Base-by-base conservation (phyloP, 2,888 invertebrate genomes). In the Bedellia somnulentella region DNA sequence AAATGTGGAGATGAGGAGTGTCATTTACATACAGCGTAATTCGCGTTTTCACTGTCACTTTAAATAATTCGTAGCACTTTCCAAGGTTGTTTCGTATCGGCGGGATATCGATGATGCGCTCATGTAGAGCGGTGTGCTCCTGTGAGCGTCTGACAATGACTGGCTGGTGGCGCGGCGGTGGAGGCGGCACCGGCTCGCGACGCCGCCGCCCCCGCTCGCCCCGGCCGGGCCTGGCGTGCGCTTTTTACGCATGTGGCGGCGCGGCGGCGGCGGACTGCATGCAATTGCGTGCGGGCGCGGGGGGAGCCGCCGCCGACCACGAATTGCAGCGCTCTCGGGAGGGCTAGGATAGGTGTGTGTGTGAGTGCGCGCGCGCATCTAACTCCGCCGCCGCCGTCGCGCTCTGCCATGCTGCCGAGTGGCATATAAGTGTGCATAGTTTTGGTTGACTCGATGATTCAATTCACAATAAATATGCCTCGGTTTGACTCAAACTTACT, bases 231-330 rank as follows among this genome's bases (percentile, higher is more conserved):
- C 63, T 59, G 57, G 66, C 67, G 66, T 75, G 75, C 75, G 75
- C 71, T 73, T 73, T 73, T 71, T 73, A 71, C 71, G 71, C 73
- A 70, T 63, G 59, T 59, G 59, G 52, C 57, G 57, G 57, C 54
- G 49, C 59, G 10, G 53, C 52, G 52, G 52, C 53, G 42, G 24
- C 17, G 24, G 62, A 67, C 67, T 68, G 71, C 71, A 73, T 71
- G 73, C 71, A 73, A 75, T 73, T 73, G 73, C 70, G 37, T 37
- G 35, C 35, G 36, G 35, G 31, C 43, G 53, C 47, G 53, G 47
- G 52, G 43, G 39, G 52, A 45, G 35, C 38, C 34, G 47, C 52
- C 40, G 47, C 44, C 49, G 41, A 57, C 56, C 58, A 75, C 71
- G 73, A 73, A 73, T 71, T 71, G 75, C 73, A 71, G 68, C 66